Conservation (phyloP, 2,888 invertebrate genomes). For the Keiferia lycopersicella region DNA sequence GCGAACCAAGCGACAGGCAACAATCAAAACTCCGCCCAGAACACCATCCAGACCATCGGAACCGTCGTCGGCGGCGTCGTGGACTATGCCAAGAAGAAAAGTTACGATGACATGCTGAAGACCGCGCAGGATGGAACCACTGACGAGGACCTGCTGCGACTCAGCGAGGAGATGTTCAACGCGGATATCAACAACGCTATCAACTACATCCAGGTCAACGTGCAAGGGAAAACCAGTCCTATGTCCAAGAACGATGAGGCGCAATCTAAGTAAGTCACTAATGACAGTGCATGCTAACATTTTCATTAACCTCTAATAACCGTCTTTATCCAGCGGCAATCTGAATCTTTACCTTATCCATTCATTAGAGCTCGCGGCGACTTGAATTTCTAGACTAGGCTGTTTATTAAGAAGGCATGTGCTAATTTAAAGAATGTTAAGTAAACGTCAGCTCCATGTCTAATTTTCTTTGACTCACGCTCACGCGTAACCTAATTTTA, state of each 20-base stretch:
- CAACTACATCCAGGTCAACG: constrained; percentile 84
- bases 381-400: constrained; percentile 7
- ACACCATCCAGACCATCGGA: constrained; percentile 70
- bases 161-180: constrained; percentile 87
- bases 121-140: constrained; percentile 79
- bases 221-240: constrained; percentile 88
- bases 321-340: constrained; percentile 24
- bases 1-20: constrained; percentile 64
- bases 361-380: constrained; percentile 18
- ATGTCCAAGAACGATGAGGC: constrained; percentile 87
- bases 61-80: constrained; percentile 76
- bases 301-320: constrained; percentile 30
- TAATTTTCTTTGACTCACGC: background rate
- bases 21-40: constrained; percentile 50
- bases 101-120: constrained; percentile 69
- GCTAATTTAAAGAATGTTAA: constrained; percentile 16
- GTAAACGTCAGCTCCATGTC: constrained; percentile 14
- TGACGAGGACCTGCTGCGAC: constrained; percentile 84
- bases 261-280: constrained; percentile 84
- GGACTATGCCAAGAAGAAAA: constrained; percentile 74
- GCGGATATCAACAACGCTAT: constrained; percentile 89
- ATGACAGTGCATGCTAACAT: constrained; percentile 26
- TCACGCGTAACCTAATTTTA: background rate
- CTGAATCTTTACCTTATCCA: constrained; percentile 22
- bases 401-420: constrained; percentile 11